phyloP scores from a whole-genome alignment of 2,113 vertebrate genomes.

The Paralichthys olivaceus region DNA sequence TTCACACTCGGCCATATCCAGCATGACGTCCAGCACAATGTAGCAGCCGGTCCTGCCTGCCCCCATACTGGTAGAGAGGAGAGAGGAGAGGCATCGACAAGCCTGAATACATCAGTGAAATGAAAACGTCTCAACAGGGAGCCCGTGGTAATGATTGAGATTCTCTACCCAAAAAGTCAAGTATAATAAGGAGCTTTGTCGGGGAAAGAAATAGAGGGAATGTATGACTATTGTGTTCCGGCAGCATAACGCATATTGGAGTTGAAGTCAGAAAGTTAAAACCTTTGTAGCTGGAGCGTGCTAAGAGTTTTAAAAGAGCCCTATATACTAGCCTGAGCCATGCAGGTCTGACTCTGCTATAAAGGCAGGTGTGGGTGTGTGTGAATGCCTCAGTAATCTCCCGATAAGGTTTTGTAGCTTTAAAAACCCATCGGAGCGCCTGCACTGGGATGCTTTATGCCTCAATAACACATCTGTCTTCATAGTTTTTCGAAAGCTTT shows the following conservation, averaged over 20 bases:
- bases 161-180: slow-evolving; percentile 16
- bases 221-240: slow-evolving; percentile 12
- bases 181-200: slow-evolving; percentile 29
- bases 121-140: neutral
- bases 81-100: slow-evolving; percentile 38
- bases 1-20: slow-evolving; percentile 97
- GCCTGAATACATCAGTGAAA: slow-evolving; percentile 10
- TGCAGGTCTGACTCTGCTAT: neutral
- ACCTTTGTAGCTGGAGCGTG: slow-evolving; percentile 9
- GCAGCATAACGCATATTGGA: neutral
- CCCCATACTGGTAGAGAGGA: slow-evolving; percentile 83
- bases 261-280: slow-evolving; percentile 10
- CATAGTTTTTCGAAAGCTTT: neutral
- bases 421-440: slow-evolving; percentile 1
- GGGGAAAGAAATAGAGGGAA: slow-evolving; percentile 8
- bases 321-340: neutral
- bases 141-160: slow-evolving; percentile 10
- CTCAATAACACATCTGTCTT: slow-evolving; percentile 9
- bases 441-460: neutral
- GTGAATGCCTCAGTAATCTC: neutral
- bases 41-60: slow-evolving; percentile 95
- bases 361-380: neutral
- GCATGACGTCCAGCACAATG: slow-evolving; percentile 95
- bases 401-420: neutral
- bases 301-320: neutral